These are phyloP conservation scores for Neelides sp. DNA, from an alignment of 1,140 invertebrate genomes.

Conservation along the genomic window DNA sequence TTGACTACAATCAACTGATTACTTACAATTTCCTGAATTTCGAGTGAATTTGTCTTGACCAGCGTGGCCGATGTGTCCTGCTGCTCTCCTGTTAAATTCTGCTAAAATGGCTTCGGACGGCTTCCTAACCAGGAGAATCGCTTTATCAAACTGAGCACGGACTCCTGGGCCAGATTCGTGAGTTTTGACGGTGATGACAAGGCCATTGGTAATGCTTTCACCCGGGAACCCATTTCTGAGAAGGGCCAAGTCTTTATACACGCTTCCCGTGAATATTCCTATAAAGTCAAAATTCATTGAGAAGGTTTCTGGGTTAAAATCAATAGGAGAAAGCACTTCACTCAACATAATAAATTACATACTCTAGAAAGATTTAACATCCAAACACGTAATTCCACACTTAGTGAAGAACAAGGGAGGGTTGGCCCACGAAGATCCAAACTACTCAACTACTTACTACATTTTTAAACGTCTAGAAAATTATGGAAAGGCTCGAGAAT, in stretches of 20 bases:
- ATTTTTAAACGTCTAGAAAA: too few species aligned
- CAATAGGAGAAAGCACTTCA: too few species aligned
- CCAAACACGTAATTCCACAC: too few species aligned
- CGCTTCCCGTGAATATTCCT: conserved; percentile 60
- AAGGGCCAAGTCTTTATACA: conserved; percentile 62
- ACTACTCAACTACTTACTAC: too few species aligned
- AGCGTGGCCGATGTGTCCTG: conserved; percentile 51
- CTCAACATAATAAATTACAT: too few species aligned
- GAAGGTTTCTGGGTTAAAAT: too few species aligned
- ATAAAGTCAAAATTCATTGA: too few species aligned
- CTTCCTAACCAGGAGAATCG: conserved; percentile 54
- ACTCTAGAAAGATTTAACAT: too few species aligned
- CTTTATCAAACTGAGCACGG: conserved; percentile 47
- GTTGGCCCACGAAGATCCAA: too few species aligned
- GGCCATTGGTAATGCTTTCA: conserved; percentile 57
- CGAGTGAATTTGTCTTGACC: conserved; percentile 45
- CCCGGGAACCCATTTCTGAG: conserved; percentile 62
- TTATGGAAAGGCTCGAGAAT: too few species aligned
- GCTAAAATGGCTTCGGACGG: conserved; percentile 57
- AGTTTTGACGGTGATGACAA: conserved; percentile 64
- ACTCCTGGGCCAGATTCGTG: conserved; percentile 55
- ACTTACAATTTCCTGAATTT: conserved; percentile 48
- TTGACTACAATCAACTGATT: too few species aligned
- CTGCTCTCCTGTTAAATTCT: conserved; percentile 57
- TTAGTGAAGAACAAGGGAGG: too few species aligned